Conservation (phyloP, 2,113 vertebrate species). For the Aptenodytes patagonicus region DNA sequence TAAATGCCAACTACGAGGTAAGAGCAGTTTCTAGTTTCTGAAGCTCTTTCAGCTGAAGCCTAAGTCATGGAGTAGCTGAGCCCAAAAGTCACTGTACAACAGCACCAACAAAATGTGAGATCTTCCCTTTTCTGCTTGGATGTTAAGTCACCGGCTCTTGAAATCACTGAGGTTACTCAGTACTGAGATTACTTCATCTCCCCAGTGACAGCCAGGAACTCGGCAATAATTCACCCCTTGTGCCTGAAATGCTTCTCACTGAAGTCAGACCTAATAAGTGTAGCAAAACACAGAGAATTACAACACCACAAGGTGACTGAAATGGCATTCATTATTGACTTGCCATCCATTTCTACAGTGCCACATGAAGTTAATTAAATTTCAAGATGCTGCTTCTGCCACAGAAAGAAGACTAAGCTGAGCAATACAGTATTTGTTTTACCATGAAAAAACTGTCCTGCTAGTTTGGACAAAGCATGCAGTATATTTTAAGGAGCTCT, state of each 20-base stretch:
- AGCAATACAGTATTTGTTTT: background rate
- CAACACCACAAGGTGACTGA: constrained; percentile 51
- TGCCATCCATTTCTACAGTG: constrained; percentile 25
- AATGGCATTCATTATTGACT: constrained; percentile 61
- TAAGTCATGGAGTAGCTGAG: background rate
- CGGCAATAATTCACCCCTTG: constrained; percentile 13
- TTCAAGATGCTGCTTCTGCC: background rate
- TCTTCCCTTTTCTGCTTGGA: background rate
- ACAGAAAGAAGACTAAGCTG: background rate
- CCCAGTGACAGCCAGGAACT: background rate
- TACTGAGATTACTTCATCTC: background rate
- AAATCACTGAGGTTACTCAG: background rate
- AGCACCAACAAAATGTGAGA: background rate
- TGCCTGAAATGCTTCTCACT: constrained; percentile 18
- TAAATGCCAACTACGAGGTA: background rate
- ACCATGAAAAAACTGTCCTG: background rate
- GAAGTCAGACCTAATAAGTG: constrained; percentile 39
- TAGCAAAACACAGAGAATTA: constrained; percentile 51
- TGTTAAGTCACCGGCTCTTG: background rate
- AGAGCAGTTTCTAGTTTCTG: background rate
- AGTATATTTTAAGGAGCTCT: background rate
- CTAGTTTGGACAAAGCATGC: background rate
- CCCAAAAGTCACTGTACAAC: background rate
- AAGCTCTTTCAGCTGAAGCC: background rate
- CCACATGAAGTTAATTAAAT: constrained; percentile 63